Conservation (phyloP, 2,888 invertebrate genomes). For the Drosophila planitibia region DNA sequence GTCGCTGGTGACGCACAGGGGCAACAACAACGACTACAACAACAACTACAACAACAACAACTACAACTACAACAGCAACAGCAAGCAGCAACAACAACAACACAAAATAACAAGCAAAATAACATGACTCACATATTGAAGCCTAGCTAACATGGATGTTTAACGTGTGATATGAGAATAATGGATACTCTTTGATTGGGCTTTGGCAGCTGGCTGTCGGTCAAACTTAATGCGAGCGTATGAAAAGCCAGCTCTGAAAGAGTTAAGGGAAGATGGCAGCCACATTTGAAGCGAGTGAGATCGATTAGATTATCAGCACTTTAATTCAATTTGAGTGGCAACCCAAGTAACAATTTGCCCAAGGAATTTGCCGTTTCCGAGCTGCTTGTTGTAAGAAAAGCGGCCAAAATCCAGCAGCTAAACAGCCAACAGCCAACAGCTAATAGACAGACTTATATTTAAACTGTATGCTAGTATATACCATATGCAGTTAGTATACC, state of each 20-base stretch:
- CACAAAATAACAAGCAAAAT: constrained; percentile 15
- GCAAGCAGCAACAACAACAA: constrained; percentile 3
- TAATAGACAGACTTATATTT: not conserved
- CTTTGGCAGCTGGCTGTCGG: not conserved
- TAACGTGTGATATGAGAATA: not conserved
- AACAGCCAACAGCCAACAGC: not conserved
- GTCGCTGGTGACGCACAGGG: constrained; percentile 47
- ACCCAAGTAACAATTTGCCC: not conserved
- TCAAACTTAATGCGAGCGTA: not conserved
- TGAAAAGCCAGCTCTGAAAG: not conserved
- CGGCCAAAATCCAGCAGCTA: not conserved
- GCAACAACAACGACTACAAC: constrained; percentile 14
- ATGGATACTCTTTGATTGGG: constrained; percentile 11
- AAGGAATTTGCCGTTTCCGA: not conserved
- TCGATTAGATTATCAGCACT: not conserved
- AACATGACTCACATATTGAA: constrained; percentile 48
- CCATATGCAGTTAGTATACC: not conserved
- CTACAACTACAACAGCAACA: constrained; percentile 17
- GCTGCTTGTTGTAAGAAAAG: not conserved
- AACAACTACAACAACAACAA: not conserved
- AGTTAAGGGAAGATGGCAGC: not conserved
- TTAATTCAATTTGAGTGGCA: not conserved
- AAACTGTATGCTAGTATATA: not conserved
- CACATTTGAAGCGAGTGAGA: not conserved
- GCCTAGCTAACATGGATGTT: constrained; percentile 22